These are phyloP conservation scores for Drosophila kambysellisi DNA, from an alignment of 2,888 invertebrate species.

Conservation along the genomic window DNA sequence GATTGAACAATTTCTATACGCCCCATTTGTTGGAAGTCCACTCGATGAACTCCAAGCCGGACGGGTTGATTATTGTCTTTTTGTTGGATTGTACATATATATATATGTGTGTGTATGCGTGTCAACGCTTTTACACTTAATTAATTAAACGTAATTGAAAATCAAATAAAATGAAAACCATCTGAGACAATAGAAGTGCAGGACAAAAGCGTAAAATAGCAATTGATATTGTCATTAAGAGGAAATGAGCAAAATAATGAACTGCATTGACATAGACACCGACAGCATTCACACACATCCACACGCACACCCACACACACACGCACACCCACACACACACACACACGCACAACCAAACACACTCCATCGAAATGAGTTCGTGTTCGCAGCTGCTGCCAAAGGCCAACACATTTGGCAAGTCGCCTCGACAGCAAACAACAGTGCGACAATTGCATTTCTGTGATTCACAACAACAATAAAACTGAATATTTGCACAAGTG, in stretches of 20 bases:
- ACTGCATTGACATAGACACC: conserved; percentile 41
- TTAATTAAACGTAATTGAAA: conserved; percentile 79
- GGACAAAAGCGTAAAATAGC: conserved; percentile 74
- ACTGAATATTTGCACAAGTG: background rate
- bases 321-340: background rate
- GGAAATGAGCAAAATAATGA: conserved; percentile 78
- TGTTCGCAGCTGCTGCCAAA: conserved; percentile 64
- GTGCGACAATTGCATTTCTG: conserved; percentile 39
- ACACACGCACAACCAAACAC: background rate
- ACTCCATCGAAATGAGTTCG: conserved; percentile 31
- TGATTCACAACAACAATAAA: conserved; percentile 13
- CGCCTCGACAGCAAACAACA: conserved; percentile 36
- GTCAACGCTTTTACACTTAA: conserved; percentile 74
- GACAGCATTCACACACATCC: background rate
- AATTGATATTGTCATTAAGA: conserved; percentile 79
- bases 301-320: too few species aligned
- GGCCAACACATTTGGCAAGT: conserved; percentile 47
- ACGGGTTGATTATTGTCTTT: conserved; percentile 16
- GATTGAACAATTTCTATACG: conserved; percentile 66
- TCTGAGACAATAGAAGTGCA: conserved; percentile 68
- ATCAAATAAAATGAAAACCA: conserved; percentile 72
- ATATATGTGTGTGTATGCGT: conserved; percentile 14
- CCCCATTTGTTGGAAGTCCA: conserved; percentile 52
- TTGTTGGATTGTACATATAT: conserved; percentile 1
- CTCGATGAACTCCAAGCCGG: background rate